These are phyloP conservation scores for Nothoprocta perdicaria DNA, from an alignment of 2,113 vertebrate genomes.

Conservation along the genomic window DNA sequence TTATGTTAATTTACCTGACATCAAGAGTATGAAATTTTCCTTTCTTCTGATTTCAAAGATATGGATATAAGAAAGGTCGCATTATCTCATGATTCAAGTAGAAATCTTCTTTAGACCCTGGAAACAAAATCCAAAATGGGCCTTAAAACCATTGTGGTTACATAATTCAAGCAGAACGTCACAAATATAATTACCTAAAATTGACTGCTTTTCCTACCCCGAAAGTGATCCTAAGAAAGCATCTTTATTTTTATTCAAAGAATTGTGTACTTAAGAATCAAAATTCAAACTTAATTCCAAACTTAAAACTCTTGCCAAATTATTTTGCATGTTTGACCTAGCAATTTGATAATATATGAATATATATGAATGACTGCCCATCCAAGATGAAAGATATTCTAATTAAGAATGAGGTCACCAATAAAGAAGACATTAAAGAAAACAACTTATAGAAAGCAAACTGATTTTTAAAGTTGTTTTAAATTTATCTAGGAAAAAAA, in stretches of 20 bases:
- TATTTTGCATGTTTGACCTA: not conserved
- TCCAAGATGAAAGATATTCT: not conserved
- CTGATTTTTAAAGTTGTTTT: not conserved
- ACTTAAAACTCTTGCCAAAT: not conserved
- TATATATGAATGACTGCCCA: not conserved
- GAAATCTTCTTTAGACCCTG: constrained; percentile 74
- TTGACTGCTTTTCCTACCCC: not conserved
- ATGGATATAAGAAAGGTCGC: constrained; percentile 72
- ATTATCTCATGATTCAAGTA: constrained; percentile 73
- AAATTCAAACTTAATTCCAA: not conserved
- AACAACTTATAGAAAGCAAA: not conserved
- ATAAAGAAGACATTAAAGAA: too few species aligned
- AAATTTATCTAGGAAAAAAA: not conserved
- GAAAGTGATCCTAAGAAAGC: not conserved
- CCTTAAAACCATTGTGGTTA: constrained; percentile 73
- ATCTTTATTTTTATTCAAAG: not conserved
- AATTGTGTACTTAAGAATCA: not conserved
- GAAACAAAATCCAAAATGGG: constrained; percentile 75
- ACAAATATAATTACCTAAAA: constrained; percentile 28
- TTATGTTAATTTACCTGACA: constrained; percentile 69
- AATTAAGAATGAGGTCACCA: not conserved
- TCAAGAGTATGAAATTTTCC: constrained; percentile 73
- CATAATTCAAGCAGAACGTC: constrained; percentile 62
- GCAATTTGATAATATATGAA: not conserved
- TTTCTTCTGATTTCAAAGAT: constrained; percentile 74